These are phyloP conservation scores for Theretra japonica DNA, from an alignment of 2,888 invertebrate genomes.

Conservation along the genomic window DNA sequence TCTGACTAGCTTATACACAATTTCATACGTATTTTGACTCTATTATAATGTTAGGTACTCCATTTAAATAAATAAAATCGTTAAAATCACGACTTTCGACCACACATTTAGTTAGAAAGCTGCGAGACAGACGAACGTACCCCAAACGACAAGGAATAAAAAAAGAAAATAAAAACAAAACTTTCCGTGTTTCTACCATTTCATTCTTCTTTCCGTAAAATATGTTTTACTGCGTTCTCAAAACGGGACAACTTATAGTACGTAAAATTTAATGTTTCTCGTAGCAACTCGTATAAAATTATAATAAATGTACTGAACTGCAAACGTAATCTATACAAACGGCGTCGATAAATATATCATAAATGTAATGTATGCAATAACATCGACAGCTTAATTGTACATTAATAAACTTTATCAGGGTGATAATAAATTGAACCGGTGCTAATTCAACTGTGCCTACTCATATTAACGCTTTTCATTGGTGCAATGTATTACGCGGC, in stretches of 20 bases:
- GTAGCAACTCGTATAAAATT: slow-evolving; percentile 4
- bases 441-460: neutral
- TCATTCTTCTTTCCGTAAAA: slow-evolving; percentile 15
- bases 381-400: slow-evolving; percentile 20
- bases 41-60: too few relatives aligned
- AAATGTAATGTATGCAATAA: slow-evolving; percentile 22
- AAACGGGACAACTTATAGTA: slow-evolving; percentile 8
- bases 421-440: slow-evolving; percentile 18
- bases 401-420: slow-evolving; percentile 16
- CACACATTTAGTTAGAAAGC: neutral
- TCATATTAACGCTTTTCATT: slow-evolving; percentile 2
- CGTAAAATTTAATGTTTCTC: slow-evolving; percentile 19
- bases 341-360: slow-evolving; percentile 7
- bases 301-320: slow-evolving; percentile 8
- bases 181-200: neutral
- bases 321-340: slow-evolving; percentile 13
- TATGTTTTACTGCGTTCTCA: slow-evolving; percentile 12
- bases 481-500: neutral
- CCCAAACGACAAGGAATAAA: neutral
- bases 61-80: too few relatives aligned
- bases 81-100: neutral
- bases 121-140: neutral
- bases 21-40: too few relatives aligned
- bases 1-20: too few relatives aligned
- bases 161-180: slow-evolving; percentile 22